Evolutionary conservation across 2,797 vertebrate species (phyloP).

Genomic region (Microchirus variegatus): DNA sequence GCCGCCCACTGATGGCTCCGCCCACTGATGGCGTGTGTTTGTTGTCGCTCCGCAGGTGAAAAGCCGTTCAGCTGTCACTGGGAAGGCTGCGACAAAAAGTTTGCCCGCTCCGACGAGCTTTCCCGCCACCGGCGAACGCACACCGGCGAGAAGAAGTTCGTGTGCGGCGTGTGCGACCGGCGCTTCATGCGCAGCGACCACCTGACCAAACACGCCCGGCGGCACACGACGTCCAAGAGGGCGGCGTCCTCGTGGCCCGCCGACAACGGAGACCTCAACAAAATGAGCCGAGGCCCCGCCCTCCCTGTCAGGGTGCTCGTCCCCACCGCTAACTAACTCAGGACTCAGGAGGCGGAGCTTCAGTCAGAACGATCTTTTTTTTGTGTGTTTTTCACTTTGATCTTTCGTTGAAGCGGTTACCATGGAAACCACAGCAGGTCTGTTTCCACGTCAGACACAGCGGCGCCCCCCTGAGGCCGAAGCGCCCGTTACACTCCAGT

Average conservation of each 20-base stretch:
- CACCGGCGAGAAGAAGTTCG: constrained; percentile 97
- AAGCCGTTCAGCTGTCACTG: constrained; percentile 97
- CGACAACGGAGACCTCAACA: constrained; percentile 84
- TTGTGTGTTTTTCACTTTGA: constrained; percentile 43
- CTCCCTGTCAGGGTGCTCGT: constrained; percentile 77
- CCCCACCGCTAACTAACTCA: constrained; percentile 77
- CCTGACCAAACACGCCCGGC: constrained; percentile 93
- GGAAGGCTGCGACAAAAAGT: constrained; percentile 96
- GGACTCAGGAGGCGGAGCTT: constrained; percentile 23
- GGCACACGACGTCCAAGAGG: constrained; percentile 90
- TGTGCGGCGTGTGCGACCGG: constrained; percentile 90
- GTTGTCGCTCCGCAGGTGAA: constrained; percentile 82
- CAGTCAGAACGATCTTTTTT: constrained; percentile 28
- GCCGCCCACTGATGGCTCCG: too few relatives aligned
- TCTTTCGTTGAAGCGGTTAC: constrained; percentile 17
- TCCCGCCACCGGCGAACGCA: constrained; percentile 95
- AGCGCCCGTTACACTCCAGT: neutral
- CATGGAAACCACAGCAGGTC: neutral
- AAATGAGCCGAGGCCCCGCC: constrained; percentile 57
- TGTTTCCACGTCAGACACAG: neutral
- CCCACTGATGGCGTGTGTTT: too few relatives aligned
- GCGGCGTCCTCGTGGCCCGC: constrained; percentile 85
- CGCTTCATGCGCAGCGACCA: constrained; percentile 99
- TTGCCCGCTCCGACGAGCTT: constrained; percentile 96
- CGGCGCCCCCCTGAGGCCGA: constrained; percentile 1